Base-by-base conservation (phyloP, 2,113 vertebrate genomes). In the Dunckerocampus dactyliophorus region DNA sequence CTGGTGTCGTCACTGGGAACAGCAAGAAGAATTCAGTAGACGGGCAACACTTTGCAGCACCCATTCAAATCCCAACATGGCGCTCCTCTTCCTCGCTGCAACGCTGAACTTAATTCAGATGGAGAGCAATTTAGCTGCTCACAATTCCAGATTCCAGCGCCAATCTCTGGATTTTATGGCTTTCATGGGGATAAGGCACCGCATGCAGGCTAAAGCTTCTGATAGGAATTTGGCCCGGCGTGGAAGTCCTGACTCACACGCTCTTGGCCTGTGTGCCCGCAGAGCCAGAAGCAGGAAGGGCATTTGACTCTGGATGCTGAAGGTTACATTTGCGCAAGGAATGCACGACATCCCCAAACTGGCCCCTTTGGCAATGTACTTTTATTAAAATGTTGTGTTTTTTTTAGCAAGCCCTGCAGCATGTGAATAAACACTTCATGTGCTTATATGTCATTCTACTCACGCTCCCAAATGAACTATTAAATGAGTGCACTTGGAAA, bases 101-200 rank as follows among this genome's bases (percentile, higher is more conserved):
- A 59, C 59, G 64, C 55, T 51, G 65, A 73, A 69, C 63, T 37
- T 60, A 73, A 80, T 81, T 85, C 68, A 67, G 69, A 69, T 63
- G 57, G 66, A 78, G 55, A 82, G 77, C 70, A 73, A 86, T 88
- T 86, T 83, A 65, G 63, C 75, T 80, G 62, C 79, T 87, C 71
- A 73, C 58, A 84, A 88, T 82, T 88, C 75, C 75, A 84, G 63
- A 87, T 87, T 73, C 73, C 53, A 71, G 77, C 62, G 65, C 65
- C 77, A 73, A 83, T 87, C 86, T 85, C 64, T 20, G 65, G 82
- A 81, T 83, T 84, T 87, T 59, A 76, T 55, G 63, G 83, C 80
- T 88, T 88, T 83, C 71, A 66, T 65, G 73, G 77, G 83, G 83
- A 84, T 85, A 77, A 87, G 76, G 75, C 75, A 9, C 55, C 45